Evolutionary conservation across 2,797 vertebrate species (phyloP), one percentile per base, ranked within the genome.

Genomic region (Falco novaeseelandiae): DNA sequence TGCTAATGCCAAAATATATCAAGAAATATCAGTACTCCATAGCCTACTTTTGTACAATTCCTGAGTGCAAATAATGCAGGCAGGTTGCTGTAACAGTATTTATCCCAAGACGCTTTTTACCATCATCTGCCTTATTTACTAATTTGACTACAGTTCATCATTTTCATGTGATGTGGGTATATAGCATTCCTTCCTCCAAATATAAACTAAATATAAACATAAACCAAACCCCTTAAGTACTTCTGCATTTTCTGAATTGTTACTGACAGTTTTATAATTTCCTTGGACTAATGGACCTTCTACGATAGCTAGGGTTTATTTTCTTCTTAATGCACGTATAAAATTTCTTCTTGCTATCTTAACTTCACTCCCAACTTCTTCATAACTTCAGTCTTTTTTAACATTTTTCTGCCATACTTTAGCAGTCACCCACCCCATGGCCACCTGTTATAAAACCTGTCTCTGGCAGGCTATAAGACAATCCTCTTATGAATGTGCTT

Each of bases 181-280:
- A 86, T 74, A 79, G 76, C 51, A 88, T 69, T 83, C 32, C 27
- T 96, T 95, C 76, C 52, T 88, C 69, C 78, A 85, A 89, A 88
- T 55, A 83, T 12, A 79, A 90, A 88, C 65, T 58, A 73, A 84
- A 92, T 42, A 40, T 40, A 85, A 89, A 88, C 51, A 83, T 12
- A 79, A 90, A 88, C 65, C 58, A 77, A 84, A 92, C 19, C 7
- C 18, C 38, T 32, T 12, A 14, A 55, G 29, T 32, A 95, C 93
- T 96, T 96, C 96, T 88, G 79, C 91, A 94, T 96, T 96, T 96
- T 86, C 65, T 91, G 23, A 36, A 69, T 46, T 0, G 2, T 59
- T 87, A 44, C 54, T 8, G 3, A 25, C 38, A 80, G 40, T 67
- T 80, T 87, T 83, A 78, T 77, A 12, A 83, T 76, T 86, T 91